These are phyloP conservation scores for Teleopsis dalmanni DNA, from an alignment of 1,140 invertebrate genomes.

Conservation along the genomic window DNA sequence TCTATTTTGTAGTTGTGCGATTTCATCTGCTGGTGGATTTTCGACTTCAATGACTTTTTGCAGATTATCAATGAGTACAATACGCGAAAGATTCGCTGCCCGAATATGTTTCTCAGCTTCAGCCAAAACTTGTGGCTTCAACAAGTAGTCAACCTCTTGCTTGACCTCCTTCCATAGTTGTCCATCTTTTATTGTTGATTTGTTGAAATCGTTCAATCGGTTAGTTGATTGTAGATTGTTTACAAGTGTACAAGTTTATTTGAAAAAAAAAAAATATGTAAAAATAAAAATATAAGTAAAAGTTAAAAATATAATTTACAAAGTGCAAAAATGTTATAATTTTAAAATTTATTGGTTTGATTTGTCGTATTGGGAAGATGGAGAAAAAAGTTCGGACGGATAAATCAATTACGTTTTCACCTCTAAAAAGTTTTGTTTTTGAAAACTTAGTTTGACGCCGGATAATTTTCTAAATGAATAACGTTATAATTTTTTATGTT, in stretches of 20 bases:
- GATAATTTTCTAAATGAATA: too few species aligned
- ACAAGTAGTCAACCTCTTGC: constrained; percentile 57
- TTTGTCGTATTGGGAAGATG: too few species aligned
- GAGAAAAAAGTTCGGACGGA: background rate
- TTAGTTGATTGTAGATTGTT: background rate
- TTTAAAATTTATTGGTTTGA: too few species aligned
- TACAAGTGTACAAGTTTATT: background rate
- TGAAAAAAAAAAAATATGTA: constrained; percentile 7
- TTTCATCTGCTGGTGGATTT: constrained; percentile 59
- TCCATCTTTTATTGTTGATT: constrained; percentile 44
- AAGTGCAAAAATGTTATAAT: background rate
- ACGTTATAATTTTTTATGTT: too few species aligned
- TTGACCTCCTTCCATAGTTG: constrained; percentile 62
- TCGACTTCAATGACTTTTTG: constrained; percentile 69
- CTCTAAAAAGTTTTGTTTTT: background rate
- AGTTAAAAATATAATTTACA: background rate
- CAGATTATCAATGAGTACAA: constrained; percentile 63
- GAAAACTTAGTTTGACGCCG: background rate
- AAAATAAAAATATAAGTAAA: constrained; percentile 6
- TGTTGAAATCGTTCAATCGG: background rate
- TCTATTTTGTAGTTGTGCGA: constrained; percentile 59
- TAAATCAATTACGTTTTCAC: background rate
- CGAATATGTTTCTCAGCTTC: constrained; percentile 49
- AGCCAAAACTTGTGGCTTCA: constrained; percentile 51
- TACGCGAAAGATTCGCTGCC: constrained; percentile 52